A percentile compares a stretch with the other conserved stretches of the same genome.
Conservation (phyloP, 2,113 vertebrate species). For the Thymallus thymallus region DNA sequence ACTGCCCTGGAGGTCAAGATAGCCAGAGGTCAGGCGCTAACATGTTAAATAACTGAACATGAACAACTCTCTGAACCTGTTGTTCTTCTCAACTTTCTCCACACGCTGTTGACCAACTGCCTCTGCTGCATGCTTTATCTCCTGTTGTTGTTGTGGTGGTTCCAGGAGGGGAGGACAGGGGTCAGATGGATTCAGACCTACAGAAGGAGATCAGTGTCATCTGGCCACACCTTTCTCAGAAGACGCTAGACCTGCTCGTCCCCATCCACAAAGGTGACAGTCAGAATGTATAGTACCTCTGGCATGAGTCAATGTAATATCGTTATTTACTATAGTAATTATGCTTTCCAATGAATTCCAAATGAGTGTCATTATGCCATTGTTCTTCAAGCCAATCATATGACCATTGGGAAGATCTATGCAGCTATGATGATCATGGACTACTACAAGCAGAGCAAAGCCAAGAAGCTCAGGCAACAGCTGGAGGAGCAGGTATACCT, state of each 20-base stretch:
- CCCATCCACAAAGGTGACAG: slow-evolving; percentile 91
- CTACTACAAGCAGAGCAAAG: slow-evolving; percentile 98
- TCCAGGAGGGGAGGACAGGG: slow-evolving; percentile 91
- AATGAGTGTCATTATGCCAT: background rate
- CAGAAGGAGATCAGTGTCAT: slow-evolving; percentile 96
- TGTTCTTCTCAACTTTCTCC: no score
- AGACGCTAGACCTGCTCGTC: slow-evolving; percentile 89
- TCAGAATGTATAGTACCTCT: background rate
- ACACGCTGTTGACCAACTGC: no score
- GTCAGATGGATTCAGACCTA: slow-evolving; percentile 90
- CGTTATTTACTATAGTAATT: background rate
- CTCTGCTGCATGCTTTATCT: background rate
- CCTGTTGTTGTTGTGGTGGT: background rate
- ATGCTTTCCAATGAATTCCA: no score
- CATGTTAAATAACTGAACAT: background rate
- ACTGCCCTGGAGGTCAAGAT: slow-evolving; percentile 96
- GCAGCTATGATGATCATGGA: slow-evolving; percentile 99
- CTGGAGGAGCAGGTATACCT: slow-evolving; percentile 90
- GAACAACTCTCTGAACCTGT: no score
- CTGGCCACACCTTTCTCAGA: slow-evolving; percentile 97
- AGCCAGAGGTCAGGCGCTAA: slow-evolving; percentile 61
- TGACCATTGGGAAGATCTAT: slow-evolving; percentile 98
- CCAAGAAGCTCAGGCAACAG: slow-evolving; percentile 93
- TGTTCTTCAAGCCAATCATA: slow-evolving; percentile 82
- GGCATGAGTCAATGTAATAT: no score